Conservation (phyloP, 1,140 invertebrate genomes). For the Pseudomyrmex pallidus region DNA sequence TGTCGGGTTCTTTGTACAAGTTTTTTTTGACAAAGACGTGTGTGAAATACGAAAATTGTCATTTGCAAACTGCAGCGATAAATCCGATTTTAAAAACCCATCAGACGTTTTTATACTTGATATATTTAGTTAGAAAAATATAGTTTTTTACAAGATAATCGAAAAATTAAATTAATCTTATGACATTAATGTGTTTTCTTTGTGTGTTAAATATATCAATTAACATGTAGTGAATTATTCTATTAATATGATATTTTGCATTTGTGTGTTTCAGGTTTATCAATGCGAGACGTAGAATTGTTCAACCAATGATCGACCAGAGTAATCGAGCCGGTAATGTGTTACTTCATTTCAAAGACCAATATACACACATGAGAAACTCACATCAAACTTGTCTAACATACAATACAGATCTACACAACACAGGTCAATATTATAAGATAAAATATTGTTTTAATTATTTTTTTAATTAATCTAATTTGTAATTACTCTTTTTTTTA, state of each 20-base stretch:
- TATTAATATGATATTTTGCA: constrained; percentile 55
- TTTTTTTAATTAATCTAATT: not conserved
- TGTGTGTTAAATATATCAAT: not conserved
- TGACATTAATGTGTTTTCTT: not conserved
- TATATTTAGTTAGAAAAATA: not conserved
- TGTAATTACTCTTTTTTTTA: too few relatives aligned
- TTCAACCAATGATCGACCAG: constrained; percentile 98
- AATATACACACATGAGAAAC: constrained; percentile 60
- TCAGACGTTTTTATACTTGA: too few relatives aligned
- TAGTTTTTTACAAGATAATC: not conserved
- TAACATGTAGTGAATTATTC: constrained; percentile 5
- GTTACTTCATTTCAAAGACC: constrained; percentile 65
- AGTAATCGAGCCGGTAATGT: constrained; percentile 98
- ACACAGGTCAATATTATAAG: not conserved
- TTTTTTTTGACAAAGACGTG: not conserved
- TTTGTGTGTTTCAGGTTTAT: constrained; percentile 95
- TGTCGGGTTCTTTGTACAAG: not conserved
- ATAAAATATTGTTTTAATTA: not conserved
- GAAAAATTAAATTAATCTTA: constrained; percentile 1
- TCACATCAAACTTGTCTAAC: constrained; percentile 55
- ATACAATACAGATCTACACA: constrained; percentile 41
- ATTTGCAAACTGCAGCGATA: not conserved
- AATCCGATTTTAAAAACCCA: too few relatives aligned
- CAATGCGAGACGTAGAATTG: constrained; percentile 98
- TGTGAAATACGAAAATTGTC: constrained; percentile 7